Percentiles rank a stretch among this genome's conserved stretches.
phyloP scores from a whole-genome alignment of 2,113 vertebrate genomes.

The Leuciscus idus region DNA sequence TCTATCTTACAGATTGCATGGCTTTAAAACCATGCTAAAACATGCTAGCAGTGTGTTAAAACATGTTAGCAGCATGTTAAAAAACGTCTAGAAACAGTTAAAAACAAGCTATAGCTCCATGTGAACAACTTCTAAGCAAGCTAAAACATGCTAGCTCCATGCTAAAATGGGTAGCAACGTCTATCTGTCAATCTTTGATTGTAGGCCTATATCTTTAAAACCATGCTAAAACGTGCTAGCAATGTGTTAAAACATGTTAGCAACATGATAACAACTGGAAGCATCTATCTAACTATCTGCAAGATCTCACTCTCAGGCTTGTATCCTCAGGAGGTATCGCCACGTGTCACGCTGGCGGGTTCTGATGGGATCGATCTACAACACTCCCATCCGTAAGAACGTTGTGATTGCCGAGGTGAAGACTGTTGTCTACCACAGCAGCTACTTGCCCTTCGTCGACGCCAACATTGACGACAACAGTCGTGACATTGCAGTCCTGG shows the following conservation, averaged over 20 bases:
- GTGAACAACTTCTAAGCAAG: too few species aligned
- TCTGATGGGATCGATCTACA: slow-evolving; percentile 83
- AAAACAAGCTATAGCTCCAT: too few species aligned
- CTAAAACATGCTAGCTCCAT: too few species aligned
- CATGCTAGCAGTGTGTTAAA: too few species aligned
- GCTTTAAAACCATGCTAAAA: neutral
- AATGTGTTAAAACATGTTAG: too few species aligned
- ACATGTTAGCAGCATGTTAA: too few species aligned
- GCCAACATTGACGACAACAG: slow-evolving; percentile 88
- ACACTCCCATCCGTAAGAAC: slow-evolving; percentile 73
- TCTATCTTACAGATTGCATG: neutral
- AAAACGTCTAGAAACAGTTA: too few species aligned
- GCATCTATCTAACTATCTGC: neutral
- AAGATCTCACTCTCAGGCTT: neutral
- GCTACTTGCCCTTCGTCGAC: slow-evolving; percentile 87
- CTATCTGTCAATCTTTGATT: too few species aligned
- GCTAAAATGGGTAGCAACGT: too few species aligned
- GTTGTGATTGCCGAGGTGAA: slow-evolving; percentile 79
- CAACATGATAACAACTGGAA: too few species aligned
- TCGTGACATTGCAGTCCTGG: slow-evolving; percentile 87
- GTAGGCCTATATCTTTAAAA: too few species aligned
- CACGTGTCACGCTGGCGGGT: slow-evolving; percentile 82
- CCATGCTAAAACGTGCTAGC: too few species aligned
- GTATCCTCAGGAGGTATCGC: slow-evolving; percentile 78
- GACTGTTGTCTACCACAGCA: slow-evolving; percentile 86